These are phyloP conservation scores for Setophaga kirtlandii DNA, from an alignment of 2,113 vertebrate species.

Conservation along the genomic window DNA sequence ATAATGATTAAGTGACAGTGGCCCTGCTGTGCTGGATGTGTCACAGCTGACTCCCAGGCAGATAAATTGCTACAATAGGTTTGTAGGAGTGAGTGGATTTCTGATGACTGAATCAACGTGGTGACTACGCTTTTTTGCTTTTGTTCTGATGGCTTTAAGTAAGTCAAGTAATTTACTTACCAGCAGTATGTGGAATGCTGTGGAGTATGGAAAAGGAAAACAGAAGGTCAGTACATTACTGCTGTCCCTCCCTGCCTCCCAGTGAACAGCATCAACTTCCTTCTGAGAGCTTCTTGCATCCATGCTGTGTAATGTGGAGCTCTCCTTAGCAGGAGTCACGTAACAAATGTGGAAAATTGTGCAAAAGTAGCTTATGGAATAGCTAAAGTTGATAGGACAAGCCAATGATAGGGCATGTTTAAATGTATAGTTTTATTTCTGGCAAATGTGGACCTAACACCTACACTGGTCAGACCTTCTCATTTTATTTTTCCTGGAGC, in stretches of 20 bases:
- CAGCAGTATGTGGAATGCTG: constrained; percentile 21
- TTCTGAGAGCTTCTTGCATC: not conserved
- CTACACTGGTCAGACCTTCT: not conserved
- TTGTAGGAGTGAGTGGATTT: constrained; percentile 41
- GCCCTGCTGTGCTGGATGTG: constrained; percentile 38
- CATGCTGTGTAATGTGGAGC: fast-evolving
- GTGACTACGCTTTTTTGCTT: constrained; percentile 17
- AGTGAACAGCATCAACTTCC: not conserved
- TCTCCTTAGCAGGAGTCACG: not conserved
- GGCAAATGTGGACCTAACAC: not conserved
- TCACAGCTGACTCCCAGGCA: constrained; percentile 36
- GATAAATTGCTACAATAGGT: not conserved
- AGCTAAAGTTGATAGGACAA: not conserved
- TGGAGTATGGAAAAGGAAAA: not conserved
- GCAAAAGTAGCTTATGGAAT: not conserved
- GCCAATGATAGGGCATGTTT: not conserved
- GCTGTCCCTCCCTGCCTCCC: not conserved
- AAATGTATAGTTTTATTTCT: not conserved
- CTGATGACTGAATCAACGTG: constrained; percentile 48
- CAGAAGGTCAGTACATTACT: not conserved
- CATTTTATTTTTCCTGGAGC: not conserved
- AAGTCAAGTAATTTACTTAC: constrained; percentile 41
- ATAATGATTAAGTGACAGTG: constrained; percentile 52
- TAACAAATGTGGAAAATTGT: not conserved
- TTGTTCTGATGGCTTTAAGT: constrained; percentile 62